Base-by-base conservation (phyloP, 2,888 invertebrate species). In the Eilema depressum region DNA sequence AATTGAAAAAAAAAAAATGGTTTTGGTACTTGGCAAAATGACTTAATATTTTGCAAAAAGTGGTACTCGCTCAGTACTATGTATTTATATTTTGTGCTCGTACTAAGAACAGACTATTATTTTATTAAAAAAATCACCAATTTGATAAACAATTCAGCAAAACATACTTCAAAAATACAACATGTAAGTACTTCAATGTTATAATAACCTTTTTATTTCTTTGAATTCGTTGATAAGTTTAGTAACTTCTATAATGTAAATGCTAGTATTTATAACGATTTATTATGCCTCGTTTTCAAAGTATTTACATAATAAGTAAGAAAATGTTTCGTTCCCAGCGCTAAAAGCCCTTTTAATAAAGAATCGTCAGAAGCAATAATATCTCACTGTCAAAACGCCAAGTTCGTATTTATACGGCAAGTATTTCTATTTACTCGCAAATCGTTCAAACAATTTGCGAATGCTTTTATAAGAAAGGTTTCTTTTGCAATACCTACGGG, bases 331-430 rank as follows among this genome's bases (percentile, higher is more conserved):
- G 12, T 68, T 73, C 60, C 56, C 53, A 66, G 61, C 56, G 63
- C 61, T 66, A 61, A 63, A 74, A 71, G 47, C 56, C 53, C 17
- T 63, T 69, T 37, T 57, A 66, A 59, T 28, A 60, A 67, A 64
- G 37, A 59, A 72, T 71, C 47, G 61, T 70, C 56, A 69, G 67
- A 57, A 59, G 41, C 61, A 67, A 75, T 73, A 64, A 53, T 71
- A 60, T 73, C 63, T 73, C 47, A 64, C 57, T 73, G 71, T 75
- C 73, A 69, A 73, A 70, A 65, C 37, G 64, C 71, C 74, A 71
- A 70, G 65, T 73, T 59, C 60, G 41, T 64, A 71, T 41, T 75
- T 61, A 53, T 71, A 56, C 57, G 3, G 28, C 25, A 59, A 59
- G 28, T 64, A 65, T 69, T 79, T 69, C 61, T 68, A 70, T 64